phyloP scores from a whole-genome alignment of 1,140 invertebrate genomes.

The Radopholus similis region DNA sequence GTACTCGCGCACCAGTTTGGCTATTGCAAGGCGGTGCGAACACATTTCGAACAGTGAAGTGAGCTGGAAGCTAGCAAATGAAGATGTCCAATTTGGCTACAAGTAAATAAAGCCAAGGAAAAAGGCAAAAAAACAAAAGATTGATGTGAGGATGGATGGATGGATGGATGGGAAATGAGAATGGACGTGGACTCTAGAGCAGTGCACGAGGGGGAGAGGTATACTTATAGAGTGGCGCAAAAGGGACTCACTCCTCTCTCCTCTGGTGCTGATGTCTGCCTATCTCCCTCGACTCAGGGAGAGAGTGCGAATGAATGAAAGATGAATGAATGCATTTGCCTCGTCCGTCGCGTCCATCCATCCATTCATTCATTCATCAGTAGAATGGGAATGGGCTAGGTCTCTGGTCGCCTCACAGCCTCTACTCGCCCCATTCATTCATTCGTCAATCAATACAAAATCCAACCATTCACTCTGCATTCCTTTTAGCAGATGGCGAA shows the following conservation, averaged over 20 bases:
- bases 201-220: too few relatives aligned
- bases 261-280: too few relatives aligned
- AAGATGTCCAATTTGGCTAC: too few relatives aligned
- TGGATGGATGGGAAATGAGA: background rate
- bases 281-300: too few relatives aligned
- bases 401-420: background rate
- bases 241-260: too few relatives aligned
- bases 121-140: background rate
- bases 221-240: too few relatives aligned
- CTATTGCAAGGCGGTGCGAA: conserved; percentile 11
- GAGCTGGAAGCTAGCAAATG: too few relatives aligned
- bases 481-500: too few relatives aligned
- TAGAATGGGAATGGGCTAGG: background rate
- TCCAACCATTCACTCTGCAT: too few relatives aligned
- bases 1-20: conserved; percentile 17
- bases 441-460: background rate
- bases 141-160: background rate
- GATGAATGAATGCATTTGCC: conserved; percentile 2
- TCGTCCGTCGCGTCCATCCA: too few relatives aligned
- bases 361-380: conserved; percentile 1
- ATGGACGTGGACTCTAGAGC: background rate
- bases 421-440: background rate
- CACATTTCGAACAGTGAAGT: too few relatives aligned
- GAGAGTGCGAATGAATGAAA: too few relatives aligned
- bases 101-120: background rate